These are phyloP conservation scores for Penaeus vannamei DNA, from an alignment of 1,140 invertebrate genomes.

Conservation along the genomic window DNA sequence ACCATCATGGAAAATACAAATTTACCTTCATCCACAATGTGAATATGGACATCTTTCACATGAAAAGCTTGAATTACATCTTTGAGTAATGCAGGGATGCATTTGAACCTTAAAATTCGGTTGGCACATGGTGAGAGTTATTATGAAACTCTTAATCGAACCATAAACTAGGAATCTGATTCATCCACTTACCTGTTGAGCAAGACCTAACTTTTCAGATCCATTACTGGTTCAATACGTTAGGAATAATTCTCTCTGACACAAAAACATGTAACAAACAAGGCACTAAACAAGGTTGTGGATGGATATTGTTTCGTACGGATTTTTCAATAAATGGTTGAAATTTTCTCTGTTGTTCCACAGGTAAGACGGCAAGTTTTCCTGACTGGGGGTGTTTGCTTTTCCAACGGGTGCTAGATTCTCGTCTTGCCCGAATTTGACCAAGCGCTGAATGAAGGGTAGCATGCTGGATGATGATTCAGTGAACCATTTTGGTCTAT, in stretches of 20 bases:
- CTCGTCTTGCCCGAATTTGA: slow-evolving; percentile 57
- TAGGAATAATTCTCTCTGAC: not conserved
- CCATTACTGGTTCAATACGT: not conserved
- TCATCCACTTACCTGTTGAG: too few species aligned
- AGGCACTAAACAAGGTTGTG: slow-evolving; percentile 62
- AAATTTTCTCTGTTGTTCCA: slow-evolving; percentile 29
- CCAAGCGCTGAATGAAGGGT: slow-evolving; percentile 54
- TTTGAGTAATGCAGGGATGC: too few species aligned
- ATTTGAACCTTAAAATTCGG: too few species aligned
- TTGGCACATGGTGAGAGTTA: too few species aligned
- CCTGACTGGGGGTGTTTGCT: not conserved
- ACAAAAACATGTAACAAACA: not conserved
- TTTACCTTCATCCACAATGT: too few species aligned
- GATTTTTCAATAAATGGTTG: slow-evolving; percentile 43
- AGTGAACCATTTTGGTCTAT: slow-evolving; percentile 43
- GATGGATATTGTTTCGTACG: slow-evolving; percentile 60
- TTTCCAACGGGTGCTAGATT: slow-evolving; percentile 34
- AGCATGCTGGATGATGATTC: slow-evolving; percentile 44
- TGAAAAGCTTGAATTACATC: too few species aligned
- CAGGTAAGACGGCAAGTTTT: slow-evolving; percentile 42
- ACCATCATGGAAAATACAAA: too few species aligned
- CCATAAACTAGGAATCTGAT: too few species aligned
- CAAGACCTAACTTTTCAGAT: too few species aligned
- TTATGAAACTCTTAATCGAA: too few species aligned
- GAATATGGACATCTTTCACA: too few species aligned